Percentiles rank a stretch among this genome's conserved stretches.
Conservation (phyloP, 2,888 invertebrate species). For the Flabesymbios commensalis region DNA sequence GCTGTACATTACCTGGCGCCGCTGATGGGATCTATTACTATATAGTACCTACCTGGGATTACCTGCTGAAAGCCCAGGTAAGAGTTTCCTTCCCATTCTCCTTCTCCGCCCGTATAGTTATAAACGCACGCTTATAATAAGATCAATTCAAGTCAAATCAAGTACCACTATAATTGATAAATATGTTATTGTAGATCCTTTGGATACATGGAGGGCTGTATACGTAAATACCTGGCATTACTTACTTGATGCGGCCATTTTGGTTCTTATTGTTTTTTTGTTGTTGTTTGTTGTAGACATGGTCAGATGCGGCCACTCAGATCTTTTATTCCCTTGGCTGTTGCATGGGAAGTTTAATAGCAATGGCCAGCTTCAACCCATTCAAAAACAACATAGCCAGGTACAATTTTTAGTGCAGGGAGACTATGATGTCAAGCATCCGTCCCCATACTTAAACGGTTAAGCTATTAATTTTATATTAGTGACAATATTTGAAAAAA, state of each 20-base stretch:
- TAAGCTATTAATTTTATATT: neutral
- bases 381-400: slow-evolving; percentile 40
- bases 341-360: slow-evolving; percentile 41
- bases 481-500: too few species aligned
- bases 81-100: too few species aligned
- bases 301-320: slow-evolving; percentile 37
- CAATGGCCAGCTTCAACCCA: slow-evolving; percentile 42
- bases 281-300: slow-evolving; percentile 24
- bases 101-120: too few species aligned
- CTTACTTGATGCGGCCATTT: too few species aligned
- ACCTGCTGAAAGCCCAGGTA: slow-evolving; percentile 61
- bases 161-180: too few species aligned
- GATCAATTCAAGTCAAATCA: too few species aligned
- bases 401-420: neutral
- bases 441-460: neutral
- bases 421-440: neutral
- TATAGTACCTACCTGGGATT: slow-evolving; percentile 76
- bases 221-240: too few species aligned
- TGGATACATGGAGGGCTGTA: too few species aligned
- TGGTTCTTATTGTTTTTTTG: too few species aligned
- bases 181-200: too few species aligned
- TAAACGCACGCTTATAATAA: too few species aligned
- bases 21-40: slow-evolving; percentile 78
- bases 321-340: slow-evolving; percentile 38
- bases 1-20: slow-evolving; percentile 79